These are phyloP conservation scores for Trachelus tabidus DNA, from an alignment of 2,888 invertebrate species.

Conservation along the genomic window DNA sequence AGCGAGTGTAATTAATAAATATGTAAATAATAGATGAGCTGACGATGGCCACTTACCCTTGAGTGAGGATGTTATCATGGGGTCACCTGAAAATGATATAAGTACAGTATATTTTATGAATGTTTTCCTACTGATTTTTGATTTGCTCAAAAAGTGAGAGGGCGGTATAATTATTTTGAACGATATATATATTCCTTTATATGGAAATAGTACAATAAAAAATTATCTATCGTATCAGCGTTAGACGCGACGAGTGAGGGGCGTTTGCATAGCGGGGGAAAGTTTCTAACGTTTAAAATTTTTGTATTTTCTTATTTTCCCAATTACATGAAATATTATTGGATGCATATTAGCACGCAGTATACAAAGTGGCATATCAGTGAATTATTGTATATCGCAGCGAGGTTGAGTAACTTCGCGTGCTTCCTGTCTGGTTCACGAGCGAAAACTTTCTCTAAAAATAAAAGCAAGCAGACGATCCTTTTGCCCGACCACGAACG, in stretches of 20 bases:
- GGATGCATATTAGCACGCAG: not conserved
- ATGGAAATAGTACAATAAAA: not conserved
- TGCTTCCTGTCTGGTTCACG: not conserved
- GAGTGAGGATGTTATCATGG: slow-evolving; percentile 66
- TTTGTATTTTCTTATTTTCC: not conserved
- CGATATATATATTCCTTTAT: not conserved
- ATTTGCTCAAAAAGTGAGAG: not conserved
- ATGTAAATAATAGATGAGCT: slow-evolving; percentile 30
- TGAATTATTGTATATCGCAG: not conserved
- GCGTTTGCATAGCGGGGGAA: not conserved
- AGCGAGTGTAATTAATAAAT: not conserved
- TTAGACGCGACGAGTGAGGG: not conserved
- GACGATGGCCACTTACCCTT: slow-evolving; percentile 62
- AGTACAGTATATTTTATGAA: slow-evolving; percentile 56
- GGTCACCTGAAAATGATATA: slow-evolving; percentile 65
- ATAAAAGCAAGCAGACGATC: not conserved
- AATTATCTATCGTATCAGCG: not conserved
- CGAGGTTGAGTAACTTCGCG: not conserved
- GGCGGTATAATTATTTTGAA: not conserved
- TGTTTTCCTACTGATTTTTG: slow-evolving; percentile 19
- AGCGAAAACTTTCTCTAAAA: not conserved
- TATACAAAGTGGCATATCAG: not conserved
- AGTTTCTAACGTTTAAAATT: not conserved
- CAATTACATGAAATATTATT: not conserved
- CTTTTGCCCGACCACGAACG: not conserved